Evolutionary conservation across 2,797 vertebrate species (phyloP), one percentile per base, ranked within the genome.

Genomic region (Diplodus sargus): DNA sequence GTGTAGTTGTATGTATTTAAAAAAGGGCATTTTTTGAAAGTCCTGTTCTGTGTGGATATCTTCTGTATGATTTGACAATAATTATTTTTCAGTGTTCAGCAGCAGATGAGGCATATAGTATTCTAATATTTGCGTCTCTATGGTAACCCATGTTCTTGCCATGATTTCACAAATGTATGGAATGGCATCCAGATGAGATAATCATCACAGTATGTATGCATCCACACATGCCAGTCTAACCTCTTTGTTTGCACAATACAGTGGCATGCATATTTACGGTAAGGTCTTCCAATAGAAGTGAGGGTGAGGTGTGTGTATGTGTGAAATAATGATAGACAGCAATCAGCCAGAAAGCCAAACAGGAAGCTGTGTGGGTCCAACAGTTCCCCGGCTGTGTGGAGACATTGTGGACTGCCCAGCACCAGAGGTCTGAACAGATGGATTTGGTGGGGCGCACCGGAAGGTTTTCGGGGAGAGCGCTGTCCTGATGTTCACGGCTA

Each of bases 361-460:
- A 75, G 78, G 80, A 86, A 87, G 84, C 60, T 80, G 62, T 75
- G 71, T 53, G 67, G 1, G 30, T 84, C 65, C 80, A 89, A 71
- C 66, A 72, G 64, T 68, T 82, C 61, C 56, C 52, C 0, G 59
- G 49, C 69, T 39, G 76, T 70, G 79, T 52, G 67, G 63, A 61
- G 62, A 48, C 52, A 68, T 74, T 67, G 68, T 66, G 67, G 72
- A 47, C 59, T 74, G 78, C 57, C 75, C 74, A 69, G 77, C 59
- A 77, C 73, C 79, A 82, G 72, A 80, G 86, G 82, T 87, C 88
- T 89, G 85, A 90, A 83, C 92, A 92, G 92, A 94, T 93, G 92
- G 93, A 83, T 90, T 69, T 85, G 74, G 79, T 70, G 68, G 82
- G 82, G 80, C 0, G 67, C 80, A 86, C 87, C 83, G 81, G 89